Base-by-base conservation (phyloP, 1,140 invertebrate genomes). In the Teleogryllus occipitalis region DNA sequence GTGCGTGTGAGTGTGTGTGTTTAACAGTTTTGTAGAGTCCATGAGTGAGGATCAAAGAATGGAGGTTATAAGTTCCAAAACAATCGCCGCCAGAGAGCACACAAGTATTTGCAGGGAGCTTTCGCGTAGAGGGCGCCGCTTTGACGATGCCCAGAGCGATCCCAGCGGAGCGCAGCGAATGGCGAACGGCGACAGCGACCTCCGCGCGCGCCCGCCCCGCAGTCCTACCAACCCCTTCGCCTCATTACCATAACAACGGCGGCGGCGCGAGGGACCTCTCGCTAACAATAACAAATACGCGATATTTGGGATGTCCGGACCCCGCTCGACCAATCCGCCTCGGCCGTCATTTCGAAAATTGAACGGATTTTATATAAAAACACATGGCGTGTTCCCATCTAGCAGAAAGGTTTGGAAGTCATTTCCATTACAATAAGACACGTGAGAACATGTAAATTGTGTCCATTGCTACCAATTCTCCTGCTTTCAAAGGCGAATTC, bases 371-470 rank as follows among this genome's bases (percentile, higher is more conserved):
- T 65, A 65, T 65, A 65, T 65, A 65, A 65, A 65, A 65, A 65
- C 54, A 65, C 54, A 65, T 65, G 54, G 54, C 54, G 54, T 65
- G 54, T 65, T 65, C 54, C 54, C 54, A 65, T 65, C 54, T 65
- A 65, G 54, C 54, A 18, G 54, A 65, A 65, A 65, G 54, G 54
- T 65, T 65, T 65, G 54, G 54, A 65, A 65, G 54, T 18, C 54
- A 65, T 65, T 65, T 14, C 54, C 54, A 65, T 65, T 65, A 65
- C 54, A 65, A 65, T 65, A 65, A 65, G 54, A 65, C 54, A 10
- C 54, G 54, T 14, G 54, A 65, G 18, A 65, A 65, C 54, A 65
- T 65, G 54, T 65, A 65, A 65, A 65, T 65, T 65, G 54, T 65
- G 54, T 65, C 54, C 54, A 65, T 65, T 65, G 54, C 54, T 65